Conservation (phyloP, 2,888 invertebrate species). For the Agrotis puta region DNA sequence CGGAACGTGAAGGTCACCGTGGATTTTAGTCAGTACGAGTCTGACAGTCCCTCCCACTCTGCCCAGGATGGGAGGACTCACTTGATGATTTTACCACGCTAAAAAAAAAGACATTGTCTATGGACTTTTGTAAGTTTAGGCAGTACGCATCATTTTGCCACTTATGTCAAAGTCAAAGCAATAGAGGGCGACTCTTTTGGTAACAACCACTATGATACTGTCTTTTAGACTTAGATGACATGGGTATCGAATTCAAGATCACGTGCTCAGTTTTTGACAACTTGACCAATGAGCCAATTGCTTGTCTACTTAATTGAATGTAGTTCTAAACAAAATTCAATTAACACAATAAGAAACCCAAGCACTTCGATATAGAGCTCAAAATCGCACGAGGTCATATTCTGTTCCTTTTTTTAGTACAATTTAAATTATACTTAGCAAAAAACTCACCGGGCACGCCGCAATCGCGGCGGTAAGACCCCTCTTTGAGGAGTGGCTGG, state of each 20-base stretch:
- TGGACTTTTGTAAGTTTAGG: too few species aligned
- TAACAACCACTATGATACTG: background rate
- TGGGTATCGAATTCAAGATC: background rate
- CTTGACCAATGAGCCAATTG: too few species aligned
- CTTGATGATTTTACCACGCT: too few species aligned
- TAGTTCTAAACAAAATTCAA: background rate
- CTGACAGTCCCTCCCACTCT: too few species aligned
- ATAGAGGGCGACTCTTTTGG: background rate
- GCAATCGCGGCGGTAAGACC: too few species aligned
- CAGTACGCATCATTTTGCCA: background rate
- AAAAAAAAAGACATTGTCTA: too few species aligned
- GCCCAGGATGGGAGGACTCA: too few species aligned
- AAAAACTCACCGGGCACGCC: too few species aligned
- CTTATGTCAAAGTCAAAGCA: background rate
- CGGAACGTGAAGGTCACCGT: too few species aligned
- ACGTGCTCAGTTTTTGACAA: background rate
- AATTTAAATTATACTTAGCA: slow-evolving; percentile 19
- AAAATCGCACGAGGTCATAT: background rate
- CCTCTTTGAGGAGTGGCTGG: too few species aligned
- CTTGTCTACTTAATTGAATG: too few species aligned
- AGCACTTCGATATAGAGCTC: background rate
- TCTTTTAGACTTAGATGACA: background rate
- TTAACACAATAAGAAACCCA: background rate
- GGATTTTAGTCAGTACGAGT: too few species aligned
- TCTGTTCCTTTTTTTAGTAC: background rate